Evolutionary conservation across 2,113 vertebrate species (phyloP).

Genomic region (Camelus dromedarius): DNA sequence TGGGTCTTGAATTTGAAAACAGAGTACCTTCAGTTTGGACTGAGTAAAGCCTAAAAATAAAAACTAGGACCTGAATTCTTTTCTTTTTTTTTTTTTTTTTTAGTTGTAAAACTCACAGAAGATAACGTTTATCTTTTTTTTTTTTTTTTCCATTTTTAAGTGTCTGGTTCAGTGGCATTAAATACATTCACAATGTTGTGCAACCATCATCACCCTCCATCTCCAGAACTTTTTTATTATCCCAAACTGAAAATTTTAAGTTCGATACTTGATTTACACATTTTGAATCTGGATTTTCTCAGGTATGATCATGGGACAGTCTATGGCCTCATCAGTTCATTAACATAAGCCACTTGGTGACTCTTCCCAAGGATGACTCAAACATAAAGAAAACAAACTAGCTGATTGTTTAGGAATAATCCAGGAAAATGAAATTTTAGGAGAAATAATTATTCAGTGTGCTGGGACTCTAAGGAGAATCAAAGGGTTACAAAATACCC

Average conservation of each 20-base stretch:
- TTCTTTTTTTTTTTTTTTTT: background rate
- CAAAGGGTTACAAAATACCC: background rate
- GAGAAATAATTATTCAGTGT: background rate
- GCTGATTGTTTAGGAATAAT: background rate
- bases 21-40: background rate
- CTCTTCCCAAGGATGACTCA: slow-evolving; percentile 1
- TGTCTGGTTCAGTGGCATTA: background rate
- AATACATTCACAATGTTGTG: background rate
- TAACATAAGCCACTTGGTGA: background rate
- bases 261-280: background rate
- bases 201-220: background rate
- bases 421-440: slow-evolving; percentile 36
- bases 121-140: background rate
- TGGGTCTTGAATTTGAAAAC: background rate
- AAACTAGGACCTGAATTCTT: background rate
- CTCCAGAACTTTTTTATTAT: background rate
- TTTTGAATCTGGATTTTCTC: slow-evolving; percentile 16
- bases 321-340: background rate
- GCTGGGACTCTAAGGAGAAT: background rate
- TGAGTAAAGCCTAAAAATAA: background rate
- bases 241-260: slow-evolving; percentile 11
- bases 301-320: background rate
- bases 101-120: background rate
- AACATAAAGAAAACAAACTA: background rate
- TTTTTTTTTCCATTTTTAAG: background rate